Evolutionary conservation across 2,888 invertebrate species (phyloP).

Genomic region (Matsumyia berberina): DNA sequence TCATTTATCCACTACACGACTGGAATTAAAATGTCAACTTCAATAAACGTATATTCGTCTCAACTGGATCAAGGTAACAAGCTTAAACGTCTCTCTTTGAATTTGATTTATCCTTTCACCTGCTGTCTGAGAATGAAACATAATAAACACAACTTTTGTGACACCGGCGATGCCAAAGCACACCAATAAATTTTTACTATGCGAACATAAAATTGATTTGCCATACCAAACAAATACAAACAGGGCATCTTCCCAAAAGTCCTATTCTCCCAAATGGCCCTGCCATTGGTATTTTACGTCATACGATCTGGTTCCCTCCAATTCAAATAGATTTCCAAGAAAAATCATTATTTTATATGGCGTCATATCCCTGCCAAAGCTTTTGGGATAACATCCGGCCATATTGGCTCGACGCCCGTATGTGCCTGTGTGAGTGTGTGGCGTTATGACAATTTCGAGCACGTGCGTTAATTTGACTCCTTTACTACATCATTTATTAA

Average conservation of each 20-base stretch:
- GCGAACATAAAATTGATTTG: slow-evolving; percentile 31
- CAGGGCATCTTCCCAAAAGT: slow-evolving; percentile 8
- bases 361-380: background rate
- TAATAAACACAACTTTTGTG: background rate
- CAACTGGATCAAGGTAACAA: too few relatives aligned
- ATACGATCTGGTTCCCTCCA: slow-evolving; percentile 13
- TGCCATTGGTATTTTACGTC: slow-evolving; percentile 29
- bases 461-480: slow-evolving; percentile 35
- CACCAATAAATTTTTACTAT: slow-evolving; percentile 46
- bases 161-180: background rate
- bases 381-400: slow-evolving; percentile 1
- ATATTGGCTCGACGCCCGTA: background rate
- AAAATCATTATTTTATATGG: slow-evolving; percentile 45
- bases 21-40: too few relatives aligned
- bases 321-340: slow-evolving; percentile 39
- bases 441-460: slow-evolving; percentile 27
- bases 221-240: slow-evolving; percentile 22
- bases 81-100: background rate
- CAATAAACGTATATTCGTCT: too few relatives aligned
- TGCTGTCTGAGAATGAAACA: background rate
- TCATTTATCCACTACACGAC: too few relatives aligned
- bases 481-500: slow-evolving; percentile 37
- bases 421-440: slow-evolving; percentile 2
- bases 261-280: slow-evolving; percentile 10
- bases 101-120: background rate